A percentile compares a stretch with the other conserved stretches of the same genome.
Conservation (phyloP, 2,888 invertebrate species). For the Tolmerus cingulatus region DNA sequence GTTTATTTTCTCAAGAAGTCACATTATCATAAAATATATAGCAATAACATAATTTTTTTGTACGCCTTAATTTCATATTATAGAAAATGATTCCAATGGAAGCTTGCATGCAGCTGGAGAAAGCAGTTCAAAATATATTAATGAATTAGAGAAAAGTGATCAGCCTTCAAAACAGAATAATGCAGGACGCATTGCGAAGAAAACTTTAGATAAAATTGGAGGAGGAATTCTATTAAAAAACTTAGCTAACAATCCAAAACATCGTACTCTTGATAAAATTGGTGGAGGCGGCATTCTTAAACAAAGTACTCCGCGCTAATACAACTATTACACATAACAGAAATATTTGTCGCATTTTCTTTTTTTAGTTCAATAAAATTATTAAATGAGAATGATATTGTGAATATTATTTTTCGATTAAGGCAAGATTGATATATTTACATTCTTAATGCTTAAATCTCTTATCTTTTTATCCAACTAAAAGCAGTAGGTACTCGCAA, state of each 20-base stretch:
- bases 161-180: neutral
- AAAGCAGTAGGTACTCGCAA: too few relatives aligned
- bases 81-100: neutral
- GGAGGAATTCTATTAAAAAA: neutral
- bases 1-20: neutral
- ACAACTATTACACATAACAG: too few relatives aligned
- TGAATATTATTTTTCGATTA: too few relatives aligned
- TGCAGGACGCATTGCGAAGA: neutral
- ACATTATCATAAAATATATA: neutral
- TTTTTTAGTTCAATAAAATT: too few relatives aligned
- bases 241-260: neutral
- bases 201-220: neutral
- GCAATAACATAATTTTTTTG: neutral
- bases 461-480: too few relatives aligned
- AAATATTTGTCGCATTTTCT: too few relatives aligned
- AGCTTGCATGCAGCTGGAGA: neutral
- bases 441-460: too few relatives aligned
- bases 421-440: too few relatives aligned
- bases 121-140: neutral
- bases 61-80: too few relatives aligned
- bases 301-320: too few relatives aligned
- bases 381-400: too few relatives aligned
- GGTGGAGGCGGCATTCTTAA: neutral
- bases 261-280: neutral
- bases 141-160: neutral